Percentiles rank a stretch among this genome's conserved stretches.
These are phyloP conservation scores for Sturnus vulgaris DNA, from an alignment of 2,113 vertebrate genomes.

Conservation along the genomic window DNA sequence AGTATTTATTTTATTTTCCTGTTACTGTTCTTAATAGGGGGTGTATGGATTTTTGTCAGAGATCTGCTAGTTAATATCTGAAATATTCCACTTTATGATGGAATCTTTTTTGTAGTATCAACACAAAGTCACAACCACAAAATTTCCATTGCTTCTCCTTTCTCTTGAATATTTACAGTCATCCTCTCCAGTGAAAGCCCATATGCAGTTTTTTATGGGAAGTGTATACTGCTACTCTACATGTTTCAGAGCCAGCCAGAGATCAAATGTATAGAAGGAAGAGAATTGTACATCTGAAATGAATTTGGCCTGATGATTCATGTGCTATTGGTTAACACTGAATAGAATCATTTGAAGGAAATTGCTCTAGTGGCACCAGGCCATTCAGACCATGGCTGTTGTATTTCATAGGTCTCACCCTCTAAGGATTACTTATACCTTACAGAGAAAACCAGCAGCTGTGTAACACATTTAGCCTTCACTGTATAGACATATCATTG, in stretches of 20 bases:
- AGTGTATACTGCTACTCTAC: background rate
- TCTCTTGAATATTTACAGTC: background rate
- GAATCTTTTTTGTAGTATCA: background rate
- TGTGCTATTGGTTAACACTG: constrained; percentile 35
- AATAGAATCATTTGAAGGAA: constrained; percentile 29
- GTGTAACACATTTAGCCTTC: constrained; percentile 10
- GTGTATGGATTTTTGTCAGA: background rate
- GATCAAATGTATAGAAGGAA: background rate
- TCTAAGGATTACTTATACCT: background rate
- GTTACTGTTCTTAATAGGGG: background rate
- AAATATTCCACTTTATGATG: background rate
- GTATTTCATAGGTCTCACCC: constrained; percentile 27
- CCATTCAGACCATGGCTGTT: background rate
- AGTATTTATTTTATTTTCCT: background rate
- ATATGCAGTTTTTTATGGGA: background rate
- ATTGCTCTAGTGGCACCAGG: constrained; percentile 29
- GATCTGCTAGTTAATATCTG: background rate
- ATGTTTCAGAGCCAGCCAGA: background rate
- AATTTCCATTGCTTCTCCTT: background rate
- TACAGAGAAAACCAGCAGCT: constrained; percentile 33
- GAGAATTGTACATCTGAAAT: constrained; percentile 37
- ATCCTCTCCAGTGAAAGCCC: background rate
- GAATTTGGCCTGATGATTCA: constrained; percentile 14
- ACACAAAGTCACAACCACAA: background rate
- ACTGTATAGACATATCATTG: background rate